Base-by-base conservation (phyloP, 2,113 vertebrate species). In the Dasyornis broadbenti region DNA sequence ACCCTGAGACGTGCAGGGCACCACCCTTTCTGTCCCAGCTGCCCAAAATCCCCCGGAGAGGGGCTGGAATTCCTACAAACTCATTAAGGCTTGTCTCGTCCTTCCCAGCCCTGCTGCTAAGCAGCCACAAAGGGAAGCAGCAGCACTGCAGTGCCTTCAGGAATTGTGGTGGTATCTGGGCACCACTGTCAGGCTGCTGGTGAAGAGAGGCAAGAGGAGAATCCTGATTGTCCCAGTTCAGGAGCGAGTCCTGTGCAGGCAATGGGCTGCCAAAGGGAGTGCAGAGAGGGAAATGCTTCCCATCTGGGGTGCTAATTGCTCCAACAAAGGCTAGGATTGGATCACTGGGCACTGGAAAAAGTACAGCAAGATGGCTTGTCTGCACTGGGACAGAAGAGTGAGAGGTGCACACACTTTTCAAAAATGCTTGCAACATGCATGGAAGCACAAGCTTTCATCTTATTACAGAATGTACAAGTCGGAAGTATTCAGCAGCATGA, bases 11-110 rank as follows among this genome's bases (percentile, higher is more conserved):
- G 14, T 57, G 37, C 21, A 30, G n/a, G 49, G 45, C 87, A 28
- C 37, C 37, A 70, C 2, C 44, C 21, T 39, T 72, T 89, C 52
- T 45, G 23, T 50, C 47, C 3, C 28, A 54, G 31, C 66, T 75
- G 91, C 66, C 4, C 2, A 6, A 31, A 31, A 33, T 37, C 50
- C 53, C 35, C 1, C 0, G 0, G 63, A 22, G 18, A 39, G 60
- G 31, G 40, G 24, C 0, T 69, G 59, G 66, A 47, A 22, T 76
- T 52, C 15, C 5, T 53, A 35, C n/a, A 30, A 4, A 42, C 44
- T 16, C 35, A 15, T 30, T 52, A 35, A 35, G 75, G 35, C 37
- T 65, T 56, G 6, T 10, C 44, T 35, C 27, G 26, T 76, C 45
- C 49, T 90, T 76, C 40, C 70, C 54, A 49, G 50, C 30, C 0